Percentiles rank a stretch among this genome's conserved stretches.
Conservation (phyloP, 2,797 vertebrate genomes). For the Pangasius macronema region DNA sequence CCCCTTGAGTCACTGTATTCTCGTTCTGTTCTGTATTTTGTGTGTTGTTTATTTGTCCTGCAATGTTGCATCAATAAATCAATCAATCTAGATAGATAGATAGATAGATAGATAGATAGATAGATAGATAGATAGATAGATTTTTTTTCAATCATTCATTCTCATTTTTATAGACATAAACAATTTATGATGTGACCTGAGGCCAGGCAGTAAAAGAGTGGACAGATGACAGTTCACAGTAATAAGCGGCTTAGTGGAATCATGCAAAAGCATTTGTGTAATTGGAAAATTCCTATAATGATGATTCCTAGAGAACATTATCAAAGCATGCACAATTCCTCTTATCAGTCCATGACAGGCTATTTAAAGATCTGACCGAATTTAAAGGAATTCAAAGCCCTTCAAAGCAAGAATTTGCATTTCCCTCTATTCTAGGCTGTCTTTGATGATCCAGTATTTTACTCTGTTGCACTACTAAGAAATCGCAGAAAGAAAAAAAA, state of each 20-base stretch:
- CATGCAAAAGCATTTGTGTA: constrained; percentile 48
- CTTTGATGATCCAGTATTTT: constrained; percentile 2
- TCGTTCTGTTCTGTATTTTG: neutral
- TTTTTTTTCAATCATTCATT: neutral
- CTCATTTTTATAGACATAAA: neutral
- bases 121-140: neutral
- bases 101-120: neutral
- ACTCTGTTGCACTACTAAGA: neutral
- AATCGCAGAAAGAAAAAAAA: neutral
- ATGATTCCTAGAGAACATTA: constrained; percentile 27
- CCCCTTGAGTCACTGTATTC: neutral
- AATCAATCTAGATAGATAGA: neutral
- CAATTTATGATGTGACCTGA: constrained; percentile 33
- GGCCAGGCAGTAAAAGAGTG: constrained; percentile 29
- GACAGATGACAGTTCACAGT: constrained; percentile 48
- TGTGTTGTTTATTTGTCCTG: neutral
- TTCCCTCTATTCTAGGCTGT: neutral
- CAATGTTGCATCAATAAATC: neutral
- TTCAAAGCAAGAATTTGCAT: constrained; percentile 9
- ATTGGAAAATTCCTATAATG: constrained; percentile 46
- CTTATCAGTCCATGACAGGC: neutral
- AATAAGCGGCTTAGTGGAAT: constrained; percentile 53
- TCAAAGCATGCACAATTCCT: constrained; percentile 13
- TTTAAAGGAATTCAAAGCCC: constrained; percentile 13
- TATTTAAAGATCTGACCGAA: constrained; percentile 29